Evolutionary conservation across 2,797 vertebrate genomes (phyloP).

Genomic region (Macrochelys suwanniensis): DNA sequence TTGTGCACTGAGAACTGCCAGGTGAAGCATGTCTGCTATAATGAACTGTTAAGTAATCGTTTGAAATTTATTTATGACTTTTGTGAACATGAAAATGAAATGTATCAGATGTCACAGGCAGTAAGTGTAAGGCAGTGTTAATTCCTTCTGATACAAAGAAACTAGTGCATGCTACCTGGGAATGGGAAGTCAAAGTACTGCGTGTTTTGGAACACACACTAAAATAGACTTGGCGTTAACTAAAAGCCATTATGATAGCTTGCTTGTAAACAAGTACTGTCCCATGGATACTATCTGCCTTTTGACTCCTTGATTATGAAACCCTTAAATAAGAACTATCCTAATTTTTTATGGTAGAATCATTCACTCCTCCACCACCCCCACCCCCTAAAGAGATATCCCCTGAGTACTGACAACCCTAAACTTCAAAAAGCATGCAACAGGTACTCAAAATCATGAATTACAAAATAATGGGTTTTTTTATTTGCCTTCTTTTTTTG

Average conservation of each 20-base stretch:
- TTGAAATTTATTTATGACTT: neutral
- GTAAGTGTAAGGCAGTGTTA: neutral
- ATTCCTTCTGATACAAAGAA: neutral
- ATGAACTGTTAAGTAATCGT: neutral
- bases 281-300: neutral
- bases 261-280: slow-evolving; percentile 4
- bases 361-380: neutral
- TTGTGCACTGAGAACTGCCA: neutral
- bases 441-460: neutral
- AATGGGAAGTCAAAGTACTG: neutral
- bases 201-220: neutral
- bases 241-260: neutral
- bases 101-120: neutral
- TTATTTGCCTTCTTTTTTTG: neutral
- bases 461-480: neutral
- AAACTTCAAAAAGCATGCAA: neutral
- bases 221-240: neutral
- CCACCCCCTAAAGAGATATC: neutral
- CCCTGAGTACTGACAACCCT: neutral
- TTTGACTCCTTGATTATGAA: slow-evolving; percentile 14
- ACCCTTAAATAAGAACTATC: neutral
- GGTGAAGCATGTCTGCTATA: neutral
- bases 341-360: slow-evolving; percentile 14
- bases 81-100: neutral
- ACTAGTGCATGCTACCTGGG: neutral